Percentiles rank a stretch among this genome's conserved stretches.
Evolutionary conservation across 2,888 invertebrate species (phyloP).

Genomic region (Strigamia maritima): DNA sequence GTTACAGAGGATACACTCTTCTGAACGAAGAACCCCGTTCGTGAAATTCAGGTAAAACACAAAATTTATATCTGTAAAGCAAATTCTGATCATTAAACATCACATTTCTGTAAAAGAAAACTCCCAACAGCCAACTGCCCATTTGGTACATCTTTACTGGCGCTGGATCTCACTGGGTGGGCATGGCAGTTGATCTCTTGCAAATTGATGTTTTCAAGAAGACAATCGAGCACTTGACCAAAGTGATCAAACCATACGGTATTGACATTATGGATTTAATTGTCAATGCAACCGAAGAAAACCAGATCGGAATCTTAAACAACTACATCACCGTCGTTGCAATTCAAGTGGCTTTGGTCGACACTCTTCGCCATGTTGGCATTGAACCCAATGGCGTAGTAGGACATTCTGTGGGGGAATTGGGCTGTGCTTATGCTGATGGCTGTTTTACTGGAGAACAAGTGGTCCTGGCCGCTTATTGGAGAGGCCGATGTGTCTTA

Average conservation of each 20-base stretch:
- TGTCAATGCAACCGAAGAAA: too few species aligned
- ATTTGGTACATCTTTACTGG: too few species aligned
- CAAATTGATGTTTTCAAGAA: too few species aligned
- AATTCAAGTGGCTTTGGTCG: slow-evolving; percentile 85
- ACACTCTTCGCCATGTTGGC: slow-evolving; percentile 69
- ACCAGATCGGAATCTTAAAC: too few species aligned
- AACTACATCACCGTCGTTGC: too few species aligned
- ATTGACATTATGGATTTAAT: too few species aligned
- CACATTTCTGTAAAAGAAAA: slow-evolving; percentile 45
- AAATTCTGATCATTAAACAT: too few species aligned
- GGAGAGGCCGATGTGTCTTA: too few species aligned
- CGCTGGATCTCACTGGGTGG: slow-evolving; percentile 97
- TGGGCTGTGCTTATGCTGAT: slow-evolving; percentile 96
- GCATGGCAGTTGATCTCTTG: slow-evolving; percentile 88
- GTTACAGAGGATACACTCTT: slow-evolving; percentile 76
- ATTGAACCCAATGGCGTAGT: slow-evolving; percentile 89
- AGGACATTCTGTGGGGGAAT: slow-evolving; percentile 91
- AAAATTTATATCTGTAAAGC: too few species aligned
- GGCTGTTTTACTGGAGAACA: slow-evolving; percentile 92
- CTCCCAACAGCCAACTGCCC: slow-evolving; percentile 64
- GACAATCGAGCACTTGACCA: too few species aligned
- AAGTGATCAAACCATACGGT: slow-evolving; percentile 73
- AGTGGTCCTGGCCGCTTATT: slow-evolving; percentile 88
- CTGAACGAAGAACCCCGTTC: slow-evolving; percentile 58
- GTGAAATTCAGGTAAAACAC: slow-evolving; percentile 70